Conservation (phyloP, 2,113 vertebrate genomes). For the Callipepla squamata region DNA sequence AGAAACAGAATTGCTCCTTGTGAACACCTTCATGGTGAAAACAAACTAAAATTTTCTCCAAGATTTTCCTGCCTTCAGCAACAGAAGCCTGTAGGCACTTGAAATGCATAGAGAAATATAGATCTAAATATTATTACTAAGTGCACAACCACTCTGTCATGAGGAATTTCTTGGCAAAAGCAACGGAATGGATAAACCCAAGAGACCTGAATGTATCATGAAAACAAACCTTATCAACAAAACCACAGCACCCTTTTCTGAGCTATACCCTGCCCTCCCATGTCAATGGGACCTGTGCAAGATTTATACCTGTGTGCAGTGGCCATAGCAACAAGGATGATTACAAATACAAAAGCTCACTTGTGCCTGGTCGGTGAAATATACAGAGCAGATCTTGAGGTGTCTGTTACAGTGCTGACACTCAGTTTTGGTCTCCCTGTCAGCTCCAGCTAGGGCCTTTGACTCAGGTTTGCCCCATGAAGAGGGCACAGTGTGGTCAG, state of each 20-base stretch:
- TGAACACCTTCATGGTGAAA: neutral
- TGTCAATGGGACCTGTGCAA: slow-evolving; percentile 10
- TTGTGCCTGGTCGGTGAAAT: neutral
- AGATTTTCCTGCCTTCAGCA: neutral
- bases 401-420: neutral
- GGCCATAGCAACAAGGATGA: neutral
- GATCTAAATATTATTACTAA: slow-evolving; percentile 14
- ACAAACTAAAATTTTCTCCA: neutral
- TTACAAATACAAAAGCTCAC: slow-evolving; percentile 10
- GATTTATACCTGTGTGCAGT: slow-evolving; percentile 33
- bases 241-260: neutral
- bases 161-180: slow-evolving; percentile 35
- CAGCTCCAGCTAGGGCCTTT: neutral
- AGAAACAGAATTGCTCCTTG: neutral
- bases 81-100: neutral
- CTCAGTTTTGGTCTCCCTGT: fast-evolving
- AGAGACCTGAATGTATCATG: neutral
- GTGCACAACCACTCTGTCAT: neutral
- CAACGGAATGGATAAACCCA: slow-evolving; percentile 2
- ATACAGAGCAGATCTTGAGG: neutral
- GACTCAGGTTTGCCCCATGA: neutral
- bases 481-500: neutral
- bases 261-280: neutral
- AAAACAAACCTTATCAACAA: neutral
- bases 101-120: slow-evolving; percentile 17